A percentile compares a stretch with the other conserved stretches of the same genome.
These are phyloP conservation scores for Amia ocellicauda DNA, from an alignment of 2,113 vertebrate species.

Conservation along the genomic window DNA sequence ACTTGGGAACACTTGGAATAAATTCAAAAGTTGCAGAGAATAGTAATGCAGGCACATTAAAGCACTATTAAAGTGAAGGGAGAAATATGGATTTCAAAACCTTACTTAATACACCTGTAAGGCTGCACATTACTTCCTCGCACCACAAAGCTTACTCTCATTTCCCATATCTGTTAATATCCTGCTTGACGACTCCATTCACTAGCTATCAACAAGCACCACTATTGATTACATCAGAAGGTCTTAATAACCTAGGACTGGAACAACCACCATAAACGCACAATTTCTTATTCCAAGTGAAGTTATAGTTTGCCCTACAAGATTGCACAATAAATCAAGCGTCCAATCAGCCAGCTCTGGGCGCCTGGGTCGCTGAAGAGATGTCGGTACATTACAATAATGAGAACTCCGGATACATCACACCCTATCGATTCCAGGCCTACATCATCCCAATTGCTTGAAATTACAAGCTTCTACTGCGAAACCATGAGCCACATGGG, in stretches of 20 bases:
- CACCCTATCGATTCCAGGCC: constrained; percentile 72
- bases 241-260: constrained; percentile 56
- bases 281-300: constrained; percentile 68
- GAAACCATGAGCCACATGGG: constrained; percentile 50
- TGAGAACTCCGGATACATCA: constrained; percentile 74
- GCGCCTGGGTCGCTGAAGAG: constrained; percentile 64
- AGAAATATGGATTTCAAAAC: not conserved
- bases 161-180: constrained; percentile 51
- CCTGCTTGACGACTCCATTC: constrained; percentile 67
- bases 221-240: constrained; percentile 64
- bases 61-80: not conserved
- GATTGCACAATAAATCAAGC: constrained; percentile 78
- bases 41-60: too few relatives aligned
- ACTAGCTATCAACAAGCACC: constrained; percentile 57
- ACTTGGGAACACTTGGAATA: too few relatives aligned
- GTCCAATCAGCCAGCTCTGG: constrained; percentile 63
- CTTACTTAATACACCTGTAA: not conserved
- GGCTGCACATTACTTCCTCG: not conserved
- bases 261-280: constrained; percentile 57
- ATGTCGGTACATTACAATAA: constrained; percentile 77
- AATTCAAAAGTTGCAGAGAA: too few relatives aligned
- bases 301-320: constrained; percentile 71
- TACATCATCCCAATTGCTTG: constrained; percentile 68
- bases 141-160: constrained; percentile 6
- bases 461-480: constrained; percentile 60